These are phyloP conservation scores for Lampris incognitus DNA, from an alignment of 2,113 vertebrate species.

Conservation along the genomic window DNA sequence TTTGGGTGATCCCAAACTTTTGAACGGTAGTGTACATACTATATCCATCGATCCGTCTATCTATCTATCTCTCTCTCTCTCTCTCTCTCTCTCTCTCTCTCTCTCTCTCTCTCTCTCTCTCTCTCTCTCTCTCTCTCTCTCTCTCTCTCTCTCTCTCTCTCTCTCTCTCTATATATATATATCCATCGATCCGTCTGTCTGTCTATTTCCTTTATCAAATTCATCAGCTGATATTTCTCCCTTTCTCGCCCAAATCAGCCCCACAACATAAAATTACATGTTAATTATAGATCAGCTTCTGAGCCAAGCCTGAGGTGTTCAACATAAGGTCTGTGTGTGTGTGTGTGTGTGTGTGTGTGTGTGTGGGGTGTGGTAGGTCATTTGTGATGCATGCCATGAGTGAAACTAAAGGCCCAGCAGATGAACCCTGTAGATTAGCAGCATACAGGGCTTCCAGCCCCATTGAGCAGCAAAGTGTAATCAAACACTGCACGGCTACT, in stretches of 20 bases:
- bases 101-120: neutral
- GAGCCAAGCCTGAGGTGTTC: conserved; percentile 20
- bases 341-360: neutral
- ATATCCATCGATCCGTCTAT: too few species aligned
- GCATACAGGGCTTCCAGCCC: conserved; percentile 32
- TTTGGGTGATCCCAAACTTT: too few species aligned
- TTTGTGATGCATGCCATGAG: conserved; percentile 19
- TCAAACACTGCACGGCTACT: conserved; percentile 33
- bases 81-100: too few species aligned
- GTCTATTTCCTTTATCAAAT: neutral
- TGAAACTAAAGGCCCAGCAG: conserved; percentile 36
- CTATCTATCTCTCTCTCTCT: too few species aligned
- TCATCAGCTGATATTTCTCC: neutral
- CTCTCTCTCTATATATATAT: too few species aligned
- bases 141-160: too few species aligned
- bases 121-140: too few species aligned
- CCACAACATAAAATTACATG: neutral
- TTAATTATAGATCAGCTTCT: conserved; percentile 44
- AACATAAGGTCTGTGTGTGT: conserved; percentile 1
- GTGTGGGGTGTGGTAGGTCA: conserved; percentile 6
- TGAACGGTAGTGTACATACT: too few species aligned
- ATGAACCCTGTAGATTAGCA: conserved; percentile 48
- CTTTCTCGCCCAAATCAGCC: neutral
- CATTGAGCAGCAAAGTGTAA: conserved; percentile 41
- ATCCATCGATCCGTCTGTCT: neutral